These are phyloP conservation scores for Scopus umbretta DNA, from an alignment of 2,113 vertebrate genomes.

Conservation along the genomic window DNA sequence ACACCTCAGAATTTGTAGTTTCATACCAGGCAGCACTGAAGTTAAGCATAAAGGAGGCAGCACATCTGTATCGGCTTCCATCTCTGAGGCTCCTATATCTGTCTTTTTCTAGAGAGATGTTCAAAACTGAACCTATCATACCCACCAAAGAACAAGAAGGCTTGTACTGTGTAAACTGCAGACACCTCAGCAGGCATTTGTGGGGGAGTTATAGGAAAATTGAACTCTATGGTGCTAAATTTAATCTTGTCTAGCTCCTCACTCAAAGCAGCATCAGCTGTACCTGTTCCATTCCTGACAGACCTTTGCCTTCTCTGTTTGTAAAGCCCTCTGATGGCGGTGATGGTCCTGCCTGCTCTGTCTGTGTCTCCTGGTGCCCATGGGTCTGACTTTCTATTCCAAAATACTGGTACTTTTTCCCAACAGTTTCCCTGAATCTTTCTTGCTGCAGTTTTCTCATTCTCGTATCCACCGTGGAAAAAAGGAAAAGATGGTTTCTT, in stretches of 20 bases:
- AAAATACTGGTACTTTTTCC: not conserved
- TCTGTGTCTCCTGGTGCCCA: not conserved
- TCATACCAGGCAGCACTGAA: not conserved
- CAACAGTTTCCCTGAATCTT: not conserved
- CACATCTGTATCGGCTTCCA: accelerated
- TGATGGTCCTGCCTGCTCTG: not conserved
- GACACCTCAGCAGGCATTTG: not conserved
- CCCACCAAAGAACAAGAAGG: not conserved
- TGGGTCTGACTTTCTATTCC: not conserved
- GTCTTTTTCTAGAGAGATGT: not conserved
- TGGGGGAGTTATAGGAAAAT: not conserved
- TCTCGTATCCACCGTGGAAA: not conserved
- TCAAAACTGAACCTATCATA: not conserved
- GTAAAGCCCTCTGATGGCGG: not conserved
- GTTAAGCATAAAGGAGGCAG: not conserved
- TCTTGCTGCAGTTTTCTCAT: not conserved
- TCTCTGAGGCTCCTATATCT: not conserved
- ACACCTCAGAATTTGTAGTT: not conserved
- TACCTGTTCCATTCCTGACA: not conserved
- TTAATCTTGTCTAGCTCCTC: not conserved
- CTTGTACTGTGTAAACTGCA: not conserved
- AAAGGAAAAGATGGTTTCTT: not conserved
- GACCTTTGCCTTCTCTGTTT: not conserved
- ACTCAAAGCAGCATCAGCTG: not conserved
- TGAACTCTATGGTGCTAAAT: not conserved